Conservation (phyloP, 2,797 vertebrate species). For the Gymnodraco acuticeps region DNA sequence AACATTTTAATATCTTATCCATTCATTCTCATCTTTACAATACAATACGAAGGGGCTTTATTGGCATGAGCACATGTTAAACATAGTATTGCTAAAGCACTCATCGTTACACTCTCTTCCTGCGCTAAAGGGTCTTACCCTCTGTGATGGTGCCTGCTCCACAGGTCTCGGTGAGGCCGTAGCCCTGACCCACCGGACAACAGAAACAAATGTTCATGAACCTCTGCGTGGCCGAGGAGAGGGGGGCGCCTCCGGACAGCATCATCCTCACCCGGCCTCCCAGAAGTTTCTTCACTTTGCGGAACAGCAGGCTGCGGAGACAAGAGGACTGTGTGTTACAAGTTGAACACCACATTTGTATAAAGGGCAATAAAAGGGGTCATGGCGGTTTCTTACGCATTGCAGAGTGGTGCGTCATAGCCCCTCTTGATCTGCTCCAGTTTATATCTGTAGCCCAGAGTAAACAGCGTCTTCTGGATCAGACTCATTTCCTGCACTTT, state of each 20-base stretch:
- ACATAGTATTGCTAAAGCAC: too few relatives aligned
- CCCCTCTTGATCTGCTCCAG: conserved; percentile 95
- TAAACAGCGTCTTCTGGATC: conserved; percentile 95
- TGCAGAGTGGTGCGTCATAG: conserved; percentile 97
- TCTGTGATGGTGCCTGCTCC: conserved; percentile 97
- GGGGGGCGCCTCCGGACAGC: conserved; percentile 95
- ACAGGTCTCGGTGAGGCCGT: conserved; percentile 96
- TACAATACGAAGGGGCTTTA: too few relatives aligned
- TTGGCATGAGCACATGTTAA: too few relatives aligned
- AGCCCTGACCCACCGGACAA: conserved; percentile 97
- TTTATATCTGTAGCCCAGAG: conserved; percentile 96
- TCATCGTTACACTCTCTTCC: too few relatives aligned
- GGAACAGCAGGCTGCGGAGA: conserved; percentile 89
- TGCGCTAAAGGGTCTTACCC: conserved; percentile 77
- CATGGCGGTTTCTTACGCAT: conserved; percentile 87
- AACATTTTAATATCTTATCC: too few relatives aligned
- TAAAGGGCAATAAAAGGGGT: not conserved
- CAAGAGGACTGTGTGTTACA: not conserved
- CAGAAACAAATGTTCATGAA: conserved; percentile 99
- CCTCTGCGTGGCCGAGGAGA: conserved; percentile 93
- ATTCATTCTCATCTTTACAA: too few relatives aligned
- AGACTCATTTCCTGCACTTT: conserved; percentile 98
- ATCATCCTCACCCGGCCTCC: conserved; percentile 96
- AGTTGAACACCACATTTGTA: not conserved
- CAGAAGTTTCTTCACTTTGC: conserved; percentile 93